A percentile compares a stretch with the other conserved stretches of the same genome.
These are phyloP conservation scores for Lagothrix lagotricha DNA, from an alignment of 2,797 vertebrate genomes.

Conservation along the genomic window DNA sequence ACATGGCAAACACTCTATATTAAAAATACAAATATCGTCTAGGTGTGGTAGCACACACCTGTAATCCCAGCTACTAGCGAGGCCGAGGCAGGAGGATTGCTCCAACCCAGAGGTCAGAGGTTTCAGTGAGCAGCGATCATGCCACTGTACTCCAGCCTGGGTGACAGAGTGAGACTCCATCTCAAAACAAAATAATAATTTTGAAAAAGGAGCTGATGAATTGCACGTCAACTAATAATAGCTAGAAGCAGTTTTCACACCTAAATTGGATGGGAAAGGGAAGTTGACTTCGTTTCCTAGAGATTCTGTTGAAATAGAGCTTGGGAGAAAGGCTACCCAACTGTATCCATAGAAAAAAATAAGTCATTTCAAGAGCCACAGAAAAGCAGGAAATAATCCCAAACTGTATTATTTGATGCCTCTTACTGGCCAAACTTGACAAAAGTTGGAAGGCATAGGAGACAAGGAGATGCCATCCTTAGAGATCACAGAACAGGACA, in stretches of 20 bases:
- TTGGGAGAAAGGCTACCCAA: background rate
- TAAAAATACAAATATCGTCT: background rate
- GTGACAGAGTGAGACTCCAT: background rate
- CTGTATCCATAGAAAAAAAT: background rate
- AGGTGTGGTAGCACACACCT: background rate
- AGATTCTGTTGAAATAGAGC: background rate
- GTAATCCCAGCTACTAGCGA: background rate
- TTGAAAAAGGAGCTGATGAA: background rate
- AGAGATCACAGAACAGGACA: background rate
- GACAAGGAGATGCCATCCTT: background rate
- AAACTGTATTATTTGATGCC: background rate
- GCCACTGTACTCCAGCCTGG: background rate
- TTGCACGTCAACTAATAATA: background rate
- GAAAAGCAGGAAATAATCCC: background rate
- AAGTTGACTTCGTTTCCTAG: background rate
- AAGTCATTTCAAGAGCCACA: background rate
- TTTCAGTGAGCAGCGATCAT: background rate
- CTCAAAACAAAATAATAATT: background rate
- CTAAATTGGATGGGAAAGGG: background rate
- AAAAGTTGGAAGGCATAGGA: background rate
- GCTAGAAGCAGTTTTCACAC: background rate
- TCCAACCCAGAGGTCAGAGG: background rate
- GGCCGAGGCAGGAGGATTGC: background rate
- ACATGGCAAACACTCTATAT: background rate
- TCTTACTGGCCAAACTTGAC: background rate